Base-by-base conservation (phyloP, 2,797 vertebrate genomes). In the Syncerus caffer region DNA sequence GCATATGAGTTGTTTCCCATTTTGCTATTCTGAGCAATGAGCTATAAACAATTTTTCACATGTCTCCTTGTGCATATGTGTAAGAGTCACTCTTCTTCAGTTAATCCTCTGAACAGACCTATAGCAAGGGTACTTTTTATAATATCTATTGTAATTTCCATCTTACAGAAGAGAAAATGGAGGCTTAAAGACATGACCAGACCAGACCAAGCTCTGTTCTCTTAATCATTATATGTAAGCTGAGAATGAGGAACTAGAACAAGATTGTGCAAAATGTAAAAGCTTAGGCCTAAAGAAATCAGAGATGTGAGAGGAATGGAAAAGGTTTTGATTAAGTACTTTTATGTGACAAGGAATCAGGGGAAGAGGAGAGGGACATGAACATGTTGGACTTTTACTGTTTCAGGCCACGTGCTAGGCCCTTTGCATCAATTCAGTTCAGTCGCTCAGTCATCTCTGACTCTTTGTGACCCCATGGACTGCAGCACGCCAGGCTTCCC, bases 1-100 rank as follows among this genome's bases (percentile, higher is more conserved):
- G n/a, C 45, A 13, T 82, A 21, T 27, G 27, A 51, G 27, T 93
- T 51, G 19, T 71, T 80, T 93, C 29, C 45, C 80, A 34, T 83
- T 82, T 91, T 85, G 47, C 42, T 90, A 7, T 85, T 79, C 47
- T 86, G 25, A 94, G 90, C 29, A 85, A 19, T 76, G 53, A 96
- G 9, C 25, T 76, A 23, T 14, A 8, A 64, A 38, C 19, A 76
- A 80, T 82, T 96, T 88, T 85, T 58, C 23, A 13, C 34, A 17
- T 50, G 47, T 76, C 42, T 83, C 38, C 23, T 74, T 8, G 14
- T 76, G 10, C 25, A 16, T 45, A 17, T 51, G 2, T 29, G 1
- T 67, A 45, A 55, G 29, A 93, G 10, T 89, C 84, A 58, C 4
- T 47, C 55, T 50, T 78, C 62, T 29, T 92, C 38, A 89, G 47